These are phyloP conservation scores for Schlechtendalia chinensis DNA, from an alignment of 1,140 invertebrate species.

Conservation along the genomic window DNA sequence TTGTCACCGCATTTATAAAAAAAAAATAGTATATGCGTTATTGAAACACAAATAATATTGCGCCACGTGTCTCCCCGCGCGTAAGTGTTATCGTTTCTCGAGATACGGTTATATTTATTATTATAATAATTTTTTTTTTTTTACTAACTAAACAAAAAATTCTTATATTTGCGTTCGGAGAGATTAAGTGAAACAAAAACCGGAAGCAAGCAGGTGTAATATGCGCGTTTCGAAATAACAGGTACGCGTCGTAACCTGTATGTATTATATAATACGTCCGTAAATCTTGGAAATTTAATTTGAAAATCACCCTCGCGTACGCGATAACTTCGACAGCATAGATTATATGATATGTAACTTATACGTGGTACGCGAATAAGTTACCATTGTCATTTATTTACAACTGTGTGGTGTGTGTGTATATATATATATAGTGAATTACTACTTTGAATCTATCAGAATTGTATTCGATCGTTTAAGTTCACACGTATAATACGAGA, in stretches of 20 bases:
- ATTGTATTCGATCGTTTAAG: background rate
- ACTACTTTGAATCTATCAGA: background rate
- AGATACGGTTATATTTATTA: too few species aligned
- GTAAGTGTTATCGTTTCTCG: background rate
- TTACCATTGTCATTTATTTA: too few species aligned
- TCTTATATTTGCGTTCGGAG: background rate
- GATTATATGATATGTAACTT: too few species aligned
- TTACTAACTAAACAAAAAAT: background rate
- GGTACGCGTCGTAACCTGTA: too few species aligned
- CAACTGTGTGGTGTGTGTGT: too few species aligned
- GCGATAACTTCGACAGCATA: too few species aligned
- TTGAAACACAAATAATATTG: constrained; percentile 2
- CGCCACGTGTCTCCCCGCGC: background rate
- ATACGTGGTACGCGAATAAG: too few species aligned
- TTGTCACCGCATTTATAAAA: too few species aligned
- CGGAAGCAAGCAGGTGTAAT: background rate
- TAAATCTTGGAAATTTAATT: constrained; percentile 13
- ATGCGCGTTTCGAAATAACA: background rate
- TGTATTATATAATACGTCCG: background rate
- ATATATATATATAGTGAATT: background rate
- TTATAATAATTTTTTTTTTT: too few species aligned
- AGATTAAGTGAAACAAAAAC: background rate
- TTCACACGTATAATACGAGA: too few species aligned
- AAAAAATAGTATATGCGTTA: too few species aligned
- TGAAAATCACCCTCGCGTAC: background rate